phyloP scores from a whole-genome alignment of 1,140 invertebrate species.

The Ephestia elutella region DNA sequence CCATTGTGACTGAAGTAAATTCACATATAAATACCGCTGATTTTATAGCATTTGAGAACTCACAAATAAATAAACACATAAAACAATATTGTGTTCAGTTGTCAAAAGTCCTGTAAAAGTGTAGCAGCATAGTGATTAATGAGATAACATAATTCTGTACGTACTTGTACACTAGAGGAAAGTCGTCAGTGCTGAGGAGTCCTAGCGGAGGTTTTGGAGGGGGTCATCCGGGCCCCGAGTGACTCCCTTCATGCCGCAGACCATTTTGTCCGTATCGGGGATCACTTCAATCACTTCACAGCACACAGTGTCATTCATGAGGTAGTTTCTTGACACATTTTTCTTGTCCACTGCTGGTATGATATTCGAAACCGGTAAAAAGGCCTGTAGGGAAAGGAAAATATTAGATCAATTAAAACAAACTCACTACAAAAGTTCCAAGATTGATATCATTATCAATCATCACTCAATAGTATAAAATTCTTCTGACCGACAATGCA shows the following conservation, averaged over 20 bases:
- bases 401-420: too few relatives aligned
- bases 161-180: constrained; percentile 92
- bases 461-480: too few relatives aligned
- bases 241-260: constrained; percentile 88
- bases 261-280: constrained; percentile 89
- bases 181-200: constrained; percentile 87
- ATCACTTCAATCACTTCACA: constrained; percentile 92
- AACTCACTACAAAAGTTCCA: too few relatives aligned
- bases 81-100: constrained; percentile 23
- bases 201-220: constrained; percentile 83
- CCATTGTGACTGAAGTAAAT: background rate
- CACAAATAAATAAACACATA: constrained; percentile 31
- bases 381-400: constrained; percentile 74
- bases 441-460: too few relatives aligned
- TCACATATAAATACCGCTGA: constrained; percentile 26
- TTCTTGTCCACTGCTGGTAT: constrained; percentile 88
- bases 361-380: constrained; percentile 80
- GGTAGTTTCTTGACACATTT: constrained; percentile 84
- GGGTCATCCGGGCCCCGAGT: constrained; percentile 79
- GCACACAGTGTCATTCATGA: constrained; percentile 88
- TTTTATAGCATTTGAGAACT: constrained; percentile 28
- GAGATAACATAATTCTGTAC: constrained; percentile 41
- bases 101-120: constrained; percentile 45
- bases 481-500: too few relatives aligned
- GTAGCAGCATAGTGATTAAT: constrained; percentile 35